phyloP scores from a whole-genome alignment of 2,888 invertebrate species.

The Biston stratarius region DNA sequence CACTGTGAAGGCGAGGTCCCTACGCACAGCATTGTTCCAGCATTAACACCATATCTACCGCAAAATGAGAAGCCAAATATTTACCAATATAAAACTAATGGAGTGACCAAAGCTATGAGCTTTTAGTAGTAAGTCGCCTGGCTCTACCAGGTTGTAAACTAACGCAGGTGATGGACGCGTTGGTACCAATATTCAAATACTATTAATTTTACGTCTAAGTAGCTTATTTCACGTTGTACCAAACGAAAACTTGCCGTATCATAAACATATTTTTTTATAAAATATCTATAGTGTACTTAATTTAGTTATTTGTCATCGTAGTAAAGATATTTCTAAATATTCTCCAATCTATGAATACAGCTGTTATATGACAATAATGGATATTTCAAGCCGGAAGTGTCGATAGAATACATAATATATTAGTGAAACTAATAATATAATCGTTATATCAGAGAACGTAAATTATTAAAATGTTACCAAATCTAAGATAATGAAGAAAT shows the following conservation, averaged over 20 bases:
- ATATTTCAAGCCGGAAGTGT: conserved; percentile 14
- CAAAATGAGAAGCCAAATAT: conserved; percentile 69
- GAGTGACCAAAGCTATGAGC: conserved; percentile 84
- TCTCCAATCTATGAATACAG: conserved; percentile 48
- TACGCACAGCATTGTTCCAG: conserved; percentile 2
- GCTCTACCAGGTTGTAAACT: conserved; percentile 29
- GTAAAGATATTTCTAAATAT: conserved; percentile 45
- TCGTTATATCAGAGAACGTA: conserved; percentile 10
- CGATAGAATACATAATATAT: conserved; percentile 15
- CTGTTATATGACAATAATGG: conserved; percentile 58
- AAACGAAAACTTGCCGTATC: conserved; percentile 52
- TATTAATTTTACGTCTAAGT: conserved; percentile 44
- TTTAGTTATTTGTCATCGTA: conserved; percentile 53
- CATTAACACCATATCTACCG: conserved; percentile 26
- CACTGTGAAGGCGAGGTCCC: background rate
- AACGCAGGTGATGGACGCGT: conserved; percentile 35
- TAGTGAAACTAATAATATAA: conserved; percentile 13
- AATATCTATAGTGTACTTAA: conserved; percentile 54
- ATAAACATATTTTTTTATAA: conserved; percentile 48
- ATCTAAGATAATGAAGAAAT: background rate
- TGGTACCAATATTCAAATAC: conserved; percentile 36
- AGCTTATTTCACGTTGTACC: conserved; percentile 55
- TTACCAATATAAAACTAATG: conserved; percentile 63
- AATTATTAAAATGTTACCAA: conserved; percentile 24
- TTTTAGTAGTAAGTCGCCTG: conserved; percentile 63